Conservation (phyloP, 2,797 vertebrate genomes). For the Acridotheres tristis region DNA sequence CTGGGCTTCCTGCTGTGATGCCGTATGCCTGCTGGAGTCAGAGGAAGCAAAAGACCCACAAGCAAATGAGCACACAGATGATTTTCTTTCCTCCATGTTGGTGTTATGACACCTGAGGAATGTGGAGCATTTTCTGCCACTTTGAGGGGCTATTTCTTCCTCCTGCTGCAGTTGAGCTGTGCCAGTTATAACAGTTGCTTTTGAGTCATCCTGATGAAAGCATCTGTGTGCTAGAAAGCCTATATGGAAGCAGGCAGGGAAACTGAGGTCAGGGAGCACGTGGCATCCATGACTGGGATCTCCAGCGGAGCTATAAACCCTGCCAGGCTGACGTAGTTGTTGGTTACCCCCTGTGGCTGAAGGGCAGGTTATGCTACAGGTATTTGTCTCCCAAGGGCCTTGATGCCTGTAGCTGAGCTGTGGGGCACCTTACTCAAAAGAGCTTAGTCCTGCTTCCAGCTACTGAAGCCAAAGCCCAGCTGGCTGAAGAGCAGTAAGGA, state of each 20-base stretch:
- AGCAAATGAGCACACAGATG: background rate
- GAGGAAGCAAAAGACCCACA: background rate
- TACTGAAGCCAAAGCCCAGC: background rate
- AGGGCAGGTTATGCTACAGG: background rate
- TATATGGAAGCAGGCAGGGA: background rate
- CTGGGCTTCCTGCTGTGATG: background rate
- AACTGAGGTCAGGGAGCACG: background rate
- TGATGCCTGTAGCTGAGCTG: background rate
- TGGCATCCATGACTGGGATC: background rate
- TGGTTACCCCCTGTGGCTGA: background rate
- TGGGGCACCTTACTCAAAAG: background rate
- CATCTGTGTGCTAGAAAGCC: background rate
- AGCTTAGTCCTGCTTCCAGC: background rate
- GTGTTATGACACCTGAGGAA: background rate
- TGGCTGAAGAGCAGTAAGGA: background rate
- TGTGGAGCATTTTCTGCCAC: background rate
- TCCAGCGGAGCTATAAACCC: background rate
- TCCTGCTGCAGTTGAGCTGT: background rate
- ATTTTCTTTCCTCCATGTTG: background rate
- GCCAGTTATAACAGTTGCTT: background rate
- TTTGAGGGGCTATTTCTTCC: background rate
- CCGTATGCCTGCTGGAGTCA: background rate
- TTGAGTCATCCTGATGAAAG: constrained; percentile 1
- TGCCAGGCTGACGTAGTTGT: background rate
- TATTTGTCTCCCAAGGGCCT: background rate